These are phyloP conservation scores for Poeciliopsis gracilis DNA, from an alignment of 2,797 vertebrate species.

Conservation along the genomic window DNA sequence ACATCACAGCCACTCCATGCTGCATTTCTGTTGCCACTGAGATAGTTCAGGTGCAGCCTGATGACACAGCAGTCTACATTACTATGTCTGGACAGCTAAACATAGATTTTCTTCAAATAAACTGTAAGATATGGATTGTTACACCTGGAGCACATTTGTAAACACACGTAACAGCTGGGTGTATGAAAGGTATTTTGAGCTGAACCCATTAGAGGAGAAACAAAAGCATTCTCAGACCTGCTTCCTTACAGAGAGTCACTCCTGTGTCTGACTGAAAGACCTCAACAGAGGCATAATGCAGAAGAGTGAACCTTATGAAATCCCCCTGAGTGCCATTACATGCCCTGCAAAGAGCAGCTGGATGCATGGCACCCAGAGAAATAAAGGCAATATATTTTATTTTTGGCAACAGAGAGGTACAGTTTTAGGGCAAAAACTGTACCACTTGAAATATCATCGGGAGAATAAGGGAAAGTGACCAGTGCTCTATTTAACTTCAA, in stretches of 20 bases:
- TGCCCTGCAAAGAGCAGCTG: conserved; percentile 67
- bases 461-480: conserved; percentile 33
- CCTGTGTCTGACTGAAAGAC: conserved; percentile 60
- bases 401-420: conserved; percentile 45
- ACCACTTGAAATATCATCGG: conserved; percentile 56
- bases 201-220: not conserved
- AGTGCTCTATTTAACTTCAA: conserved; percentile 27
- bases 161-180: conserved; percentile 11
- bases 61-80: conserved; percentile 67
- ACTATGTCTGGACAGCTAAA: conserved; percentile 23
- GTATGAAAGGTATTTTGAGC: conserved; percentile 6
- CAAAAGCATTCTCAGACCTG: conserved; percentile 36
- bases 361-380: conserved; percentile 67
- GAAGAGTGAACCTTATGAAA: conserved; percentile 72
- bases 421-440: conserved; percentile 66
- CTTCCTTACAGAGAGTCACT: conserved; percentile 35
- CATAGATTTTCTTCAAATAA: conserved; percentile 26
- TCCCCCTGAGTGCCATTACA: conserved; percentile 66
- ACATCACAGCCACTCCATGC: conserved; percentile 64
- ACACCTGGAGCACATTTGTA: conserved; percentile 30
- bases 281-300: conserved; percentile 54
- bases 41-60: conserved; percentile 61
- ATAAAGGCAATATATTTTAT: conserved; percentile 66
- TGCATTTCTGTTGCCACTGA: conserved; percentile 37
- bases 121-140: conserved; percentile 2